phyloP scores from a whole-genome alignment of 2,888 invertebrate species.

The Phyto melanocephala region DNA sequence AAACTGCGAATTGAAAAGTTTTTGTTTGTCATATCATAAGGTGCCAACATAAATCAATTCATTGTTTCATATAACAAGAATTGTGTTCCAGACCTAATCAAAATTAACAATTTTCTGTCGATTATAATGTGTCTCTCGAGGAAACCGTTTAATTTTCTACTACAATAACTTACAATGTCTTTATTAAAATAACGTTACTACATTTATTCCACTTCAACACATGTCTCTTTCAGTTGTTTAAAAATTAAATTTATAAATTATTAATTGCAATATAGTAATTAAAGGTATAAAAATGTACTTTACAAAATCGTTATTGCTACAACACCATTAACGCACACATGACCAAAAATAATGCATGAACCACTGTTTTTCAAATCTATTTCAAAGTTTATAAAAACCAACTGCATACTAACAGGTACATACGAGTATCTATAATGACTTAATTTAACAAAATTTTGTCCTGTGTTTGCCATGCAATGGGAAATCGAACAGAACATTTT shows the following conservation, averaged over 20 bases:
- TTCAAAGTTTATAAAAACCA: background rate
- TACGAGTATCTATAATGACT: slow-evolving; percentile 39
- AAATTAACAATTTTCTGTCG: no score
- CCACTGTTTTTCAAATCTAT: background rate
- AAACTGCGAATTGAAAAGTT: no score
- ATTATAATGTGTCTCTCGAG: no score
- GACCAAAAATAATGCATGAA: background rate
- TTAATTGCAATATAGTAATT: slow-evolving; percentile 10
- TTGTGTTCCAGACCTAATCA: no score
- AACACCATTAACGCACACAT: background rate
- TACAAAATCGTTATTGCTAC: background rate
- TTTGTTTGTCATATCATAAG: no score
- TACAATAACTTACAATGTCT: background rate
- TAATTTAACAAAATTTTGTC: slow-evolving; percentile 2
- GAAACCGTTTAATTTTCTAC: no score
- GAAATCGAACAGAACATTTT: slow-evolving; percentile 1
- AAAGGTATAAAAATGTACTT: slow-evolving; percentile 15
- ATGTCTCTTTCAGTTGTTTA: background rate
- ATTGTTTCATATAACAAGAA: no score
- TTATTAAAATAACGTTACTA: background rate
- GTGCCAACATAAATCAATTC: no score
- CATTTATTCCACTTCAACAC: background rate
- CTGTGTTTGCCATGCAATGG: background rate
- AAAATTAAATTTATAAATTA: slow-evolving; percentile 1
- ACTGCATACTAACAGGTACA: no score